Conservation (phyloP, 2,113 vertebrate genomes). For the Suricata suricatta region DNA sequence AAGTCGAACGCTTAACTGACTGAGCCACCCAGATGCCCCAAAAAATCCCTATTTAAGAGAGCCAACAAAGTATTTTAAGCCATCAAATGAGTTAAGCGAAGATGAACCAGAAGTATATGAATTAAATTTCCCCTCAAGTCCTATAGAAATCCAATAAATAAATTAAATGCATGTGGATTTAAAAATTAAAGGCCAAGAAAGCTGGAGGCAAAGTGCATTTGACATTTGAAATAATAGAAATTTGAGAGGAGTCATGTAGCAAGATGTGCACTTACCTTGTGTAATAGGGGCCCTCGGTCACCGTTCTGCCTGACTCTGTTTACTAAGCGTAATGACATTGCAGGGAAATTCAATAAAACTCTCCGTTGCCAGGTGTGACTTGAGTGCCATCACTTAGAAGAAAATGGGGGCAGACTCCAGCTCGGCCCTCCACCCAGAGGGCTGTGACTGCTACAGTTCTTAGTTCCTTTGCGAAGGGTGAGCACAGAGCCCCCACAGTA, state of each 20-base stretch:
- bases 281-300: background rate
- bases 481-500: background rate
- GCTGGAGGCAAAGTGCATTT: constrained; percentile 75
- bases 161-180: constrained; percentile 75
- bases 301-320: background rate
- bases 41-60: constrained; percentile 7
- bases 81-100: constrained; percentile 47
- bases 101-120: constrained; percentile 61
- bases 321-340: background rate
- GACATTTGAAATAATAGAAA: constrained; percentile 76
- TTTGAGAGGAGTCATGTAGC: constrained; percentile 34
- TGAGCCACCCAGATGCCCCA: too few relatives aligned
- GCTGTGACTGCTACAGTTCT: background rate
- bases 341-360: constrained; percentile 41
- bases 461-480: background rate
- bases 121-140: constrained; percentile 75
- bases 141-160: constrained; percentile 76
- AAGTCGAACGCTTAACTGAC: too few relatives aligned
- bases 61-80: constrained; percentile 25
- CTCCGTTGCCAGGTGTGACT: background rate
- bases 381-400: constrained; percentile 8
- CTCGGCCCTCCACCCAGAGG: background rate
- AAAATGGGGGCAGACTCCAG: background rate
- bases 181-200: constrained; percentile 69
- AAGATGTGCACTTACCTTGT: constrained; percentile 8